These are phyloP conservation scores for Leuciscus idus DNA, from an alignment of 2,113 vertebrate species.

Conservation along the genomic window DNA sequence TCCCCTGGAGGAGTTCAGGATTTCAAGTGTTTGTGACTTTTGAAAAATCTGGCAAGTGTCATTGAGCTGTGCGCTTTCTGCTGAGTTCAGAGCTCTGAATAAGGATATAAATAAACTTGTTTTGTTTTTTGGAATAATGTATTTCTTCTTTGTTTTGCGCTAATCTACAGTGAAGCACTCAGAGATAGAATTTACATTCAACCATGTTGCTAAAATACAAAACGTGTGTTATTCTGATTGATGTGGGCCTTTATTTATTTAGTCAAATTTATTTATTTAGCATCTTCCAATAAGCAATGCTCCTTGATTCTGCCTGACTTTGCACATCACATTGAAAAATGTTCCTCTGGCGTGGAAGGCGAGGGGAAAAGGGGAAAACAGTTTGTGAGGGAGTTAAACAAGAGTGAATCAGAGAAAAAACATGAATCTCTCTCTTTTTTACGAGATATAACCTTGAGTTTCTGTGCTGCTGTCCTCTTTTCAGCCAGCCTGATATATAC, in stretches of 20 bases:
- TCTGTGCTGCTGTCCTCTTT: not conserved
- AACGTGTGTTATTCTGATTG: conserved; percentile 6
- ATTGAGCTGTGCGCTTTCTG: conserved; percentile 9
- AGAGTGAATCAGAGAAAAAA: not conserved
- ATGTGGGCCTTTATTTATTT: conserved; percentile 27
- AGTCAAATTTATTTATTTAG: conserved; percentile 16
- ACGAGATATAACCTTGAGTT: conserved; percentile 13
- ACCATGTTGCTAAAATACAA: not conserved
- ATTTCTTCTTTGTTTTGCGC: not conserved
- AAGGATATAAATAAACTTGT: conserved; percentile 5
- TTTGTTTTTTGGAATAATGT: not conserved
- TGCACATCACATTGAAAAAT: conserved; percentile 20
- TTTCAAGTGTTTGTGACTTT: conserved; percentile 19
- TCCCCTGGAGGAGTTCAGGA: not conserved
- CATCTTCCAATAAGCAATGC: conserved; percentile 6
- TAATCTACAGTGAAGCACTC: not conserved
- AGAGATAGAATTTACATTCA: not conserved
- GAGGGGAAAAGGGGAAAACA: not conserved
- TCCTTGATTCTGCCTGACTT: conserved; percentile 19
- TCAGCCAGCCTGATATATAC: not conserved
- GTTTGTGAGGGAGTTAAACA: not conserved
- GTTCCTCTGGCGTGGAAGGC: not conserved
- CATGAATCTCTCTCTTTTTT: conserved; percentile 5
- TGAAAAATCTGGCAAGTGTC: conserved; percentile 7
- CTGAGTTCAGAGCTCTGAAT: conserved; percentile 6